These are phyloP conservation scores for Zosterops borbonicus DNA, from an alignment of 2,113 vertebrate species.

Conservation along the genomic window DNA sequence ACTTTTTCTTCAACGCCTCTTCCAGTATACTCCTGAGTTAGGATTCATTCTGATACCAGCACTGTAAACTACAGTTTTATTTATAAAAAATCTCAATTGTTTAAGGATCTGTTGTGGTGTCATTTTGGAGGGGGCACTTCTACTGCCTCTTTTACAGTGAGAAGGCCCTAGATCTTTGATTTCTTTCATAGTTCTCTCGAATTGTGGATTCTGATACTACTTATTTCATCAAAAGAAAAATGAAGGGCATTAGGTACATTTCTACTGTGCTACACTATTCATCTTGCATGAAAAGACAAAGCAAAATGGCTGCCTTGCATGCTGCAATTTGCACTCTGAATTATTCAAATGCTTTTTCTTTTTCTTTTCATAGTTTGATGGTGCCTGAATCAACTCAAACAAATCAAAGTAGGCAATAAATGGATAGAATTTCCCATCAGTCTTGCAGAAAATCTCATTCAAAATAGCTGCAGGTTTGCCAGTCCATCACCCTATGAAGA, in stretches of 20 bases:
- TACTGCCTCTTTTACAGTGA: background rate
- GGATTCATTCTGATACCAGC: background rate
- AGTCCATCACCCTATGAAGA: background rate
- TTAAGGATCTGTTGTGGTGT: background rate
- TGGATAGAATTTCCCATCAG: constrained; percentile 17
- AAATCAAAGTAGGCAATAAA: constrained; percentile 37
- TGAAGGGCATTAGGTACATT: constrained; percentile 23
- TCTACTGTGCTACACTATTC: background rate
- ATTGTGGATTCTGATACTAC: background rate
- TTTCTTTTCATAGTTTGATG: background rate
- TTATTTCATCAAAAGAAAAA: constrained; percentile 32
- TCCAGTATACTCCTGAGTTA: background rate
- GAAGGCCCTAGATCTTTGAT: background rate
- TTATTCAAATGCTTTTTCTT: constrained; percentile 40
- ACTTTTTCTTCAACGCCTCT: background rate
- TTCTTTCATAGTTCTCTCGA: background rate
- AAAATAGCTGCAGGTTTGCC: constrained; percentile 24
- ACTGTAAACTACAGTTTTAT: background rate
- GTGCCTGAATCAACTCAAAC: constrained; percentile 38
- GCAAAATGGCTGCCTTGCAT: constrained; percentile 47
- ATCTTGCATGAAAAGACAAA: constrained; percentile 34
- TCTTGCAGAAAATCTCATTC: constrained; percentile 24
- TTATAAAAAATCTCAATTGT: background rate
- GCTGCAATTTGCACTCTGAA: constrained; percentile 24
- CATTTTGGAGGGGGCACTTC: background rate